Base-by-base conservation (phyloP, 2,888 invertebrate species). In the Gastrophysa polygoni region DNA sequence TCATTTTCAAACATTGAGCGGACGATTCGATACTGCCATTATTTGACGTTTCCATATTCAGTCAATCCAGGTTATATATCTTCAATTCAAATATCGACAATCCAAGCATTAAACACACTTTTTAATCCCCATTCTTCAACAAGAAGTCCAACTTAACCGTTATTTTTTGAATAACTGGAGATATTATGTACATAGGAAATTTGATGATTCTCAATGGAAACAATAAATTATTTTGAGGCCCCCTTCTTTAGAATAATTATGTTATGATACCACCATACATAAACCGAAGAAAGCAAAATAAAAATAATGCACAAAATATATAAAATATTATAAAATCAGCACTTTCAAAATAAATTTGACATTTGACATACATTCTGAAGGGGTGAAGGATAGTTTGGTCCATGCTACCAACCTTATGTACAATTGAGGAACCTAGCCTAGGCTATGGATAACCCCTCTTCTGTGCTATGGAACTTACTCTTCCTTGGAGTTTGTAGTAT, bases 1-100 rank as follows among this genome's bases (percentile, higher is more conserved):
- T 61, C 63, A 66, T 66, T 24, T 61, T 62, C 17, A 63, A 56
- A 52, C 48, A 61, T 49, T 61, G 56, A 46, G 38, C 46, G 17
- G 59, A 48, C 28, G 54, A 17, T 43, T 61, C 61, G 47, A 52
- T 62, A 56, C 47, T 61, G 34, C 51, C 58, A 44, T 50, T 56
- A 17, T 59, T 52, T 59, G 61, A 56, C 46, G 29, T 55, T 34
- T 65, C 64, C 64, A 65, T 65, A 34, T n/a, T n/a, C n/a, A n/a
- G n/a, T n/a, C n/a, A 43, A 21, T 59, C 10, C n/a, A 14, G 24
- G 24, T 24, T 7, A 24, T n/a, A n/a, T n/a, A n/a, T n/a, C n/a
- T n/a, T n/a, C n/a, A n/a, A n/a, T n/a, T n/a, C n/a, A n/a, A n/a
- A n/a, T n/a, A n/a, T n/a, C n/a, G n/a, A n/a, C n/a, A n/a, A n/a